These are phyloP conservation scores for Itoplectis maculator DNA, from an alignment of 2,888 invertebrate genomes.

Conservation along the genomic window DNA sequence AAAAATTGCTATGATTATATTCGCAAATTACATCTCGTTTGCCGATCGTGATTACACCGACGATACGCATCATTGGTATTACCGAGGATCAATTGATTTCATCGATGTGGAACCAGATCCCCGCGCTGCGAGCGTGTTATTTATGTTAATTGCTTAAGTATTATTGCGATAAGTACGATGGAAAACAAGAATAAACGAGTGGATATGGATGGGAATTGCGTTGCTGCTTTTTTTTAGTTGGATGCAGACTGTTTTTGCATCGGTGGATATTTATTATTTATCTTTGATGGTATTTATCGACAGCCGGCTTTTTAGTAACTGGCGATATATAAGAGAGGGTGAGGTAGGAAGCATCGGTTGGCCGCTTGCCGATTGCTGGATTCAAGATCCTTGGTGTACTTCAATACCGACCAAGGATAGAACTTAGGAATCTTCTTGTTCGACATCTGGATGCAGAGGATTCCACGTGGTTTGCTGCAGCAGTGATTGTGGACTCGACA, in stretches of 20 bases:
- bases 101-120: not conserved
- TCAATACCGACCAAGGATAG: not conserved
- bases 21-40: conserved; percentile 16
- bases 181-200: not conserved
- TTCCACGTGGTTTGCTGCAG: not conserved
- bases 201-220: not conserved
- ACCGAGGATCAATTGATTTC: conserved; percentile 1
- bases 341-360: not conserved
- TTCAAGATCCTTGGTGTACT: not conserved
- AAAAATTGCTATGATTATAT: conserved; percentile 36
- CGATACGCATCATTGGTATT: conserved; percentile 18
- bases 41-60: not conserved
- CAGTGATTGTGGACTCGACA: not conserved
- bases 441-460: not conserved
- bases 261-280: not conserved
- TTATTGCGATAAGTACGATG: not conserved
- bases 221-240: not conserved
- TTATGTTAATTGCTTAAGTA: conserved; percentile 1
- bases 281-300: conserved; percentile 7
- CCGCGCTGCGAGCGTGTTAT: not conserved
- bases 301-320: not conserved
- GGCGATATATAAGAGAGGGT: not conserved
- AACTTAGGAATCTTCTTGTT: not conserved
- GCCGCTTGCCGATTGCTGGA: not conserved
- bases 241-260: not conserved